Percentiles rank a stretch among this genome's conserved stretches.
Evolutionary conservation across 2,888 invertebrate species (phyloP).

Genomic region (Pyrocoelia pectoralis): DNA sequence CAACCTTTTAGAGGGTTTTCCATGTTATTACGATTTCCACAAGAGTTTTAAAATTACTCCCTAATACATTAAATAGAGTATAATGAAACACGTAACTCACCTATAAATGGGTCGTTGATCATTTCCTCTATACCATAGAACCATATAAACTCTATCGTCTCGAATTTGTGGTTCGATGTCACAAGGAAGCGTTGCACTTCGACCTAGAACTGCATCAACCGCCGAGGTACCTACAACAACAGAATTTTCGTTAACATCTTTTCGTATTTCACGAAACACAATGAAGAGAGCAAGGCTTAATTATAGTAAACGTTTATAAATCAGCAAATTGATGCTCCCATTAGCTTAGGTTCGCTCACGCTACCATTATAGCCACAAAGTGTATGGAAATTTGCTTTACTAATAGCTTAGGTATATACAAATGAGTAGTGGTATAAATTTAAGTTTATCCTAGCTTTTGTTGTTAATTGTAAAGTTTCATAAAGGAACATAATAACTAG

Average conservation of each 20-base stretch:
- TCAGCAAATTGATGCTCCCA: constrained; percentile 48
- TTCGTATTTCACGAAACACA: no score
- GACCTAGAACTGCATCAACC: constrained; percentile 85
- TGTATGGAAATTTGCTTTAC: constrained; percentile 25
- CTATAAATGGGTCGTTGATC: constrained; percentile 90
- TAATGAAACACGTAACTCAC: constrained; percentile 61
- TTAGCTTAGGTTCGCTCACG: constrained; percentile 41
- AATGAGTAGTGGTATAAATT: constrained; percentile 24
- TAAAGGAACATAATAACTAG: constrained; percentile 23
- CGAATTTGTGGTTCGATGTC: constrained; percentile 85
- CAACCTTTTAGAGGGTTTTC: neutral
- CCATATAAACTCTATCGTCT: constrained; percentile 90
- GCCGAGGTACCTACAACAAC: constrained; percentile 68
- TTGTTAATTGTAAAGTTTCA: constrained; percentile 25
- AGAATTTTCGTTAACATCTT: neutral
- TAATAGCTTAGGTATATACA: constrained; percentile 20
- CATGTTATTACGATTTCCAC: neutral
- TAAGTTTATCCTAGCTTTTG: constrained; percentile 16
- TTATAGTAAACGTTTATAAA: constrained; percentile 43
- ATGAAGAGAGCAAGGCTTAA: no score
- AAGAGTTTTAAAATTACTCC: neutral
- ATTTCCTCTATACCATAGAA: constrained; percentile 89
- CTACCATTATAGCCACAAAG: constrained; percentile 39
- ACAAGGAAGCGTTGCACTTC: constrained; percentile 86
- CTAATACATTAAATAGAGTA: neutral